Evolutionary conservation across 35 echinoderm and acorn worm genomes (phyloP).

Genomic region (Apostichopus parvimensis): DNA sequence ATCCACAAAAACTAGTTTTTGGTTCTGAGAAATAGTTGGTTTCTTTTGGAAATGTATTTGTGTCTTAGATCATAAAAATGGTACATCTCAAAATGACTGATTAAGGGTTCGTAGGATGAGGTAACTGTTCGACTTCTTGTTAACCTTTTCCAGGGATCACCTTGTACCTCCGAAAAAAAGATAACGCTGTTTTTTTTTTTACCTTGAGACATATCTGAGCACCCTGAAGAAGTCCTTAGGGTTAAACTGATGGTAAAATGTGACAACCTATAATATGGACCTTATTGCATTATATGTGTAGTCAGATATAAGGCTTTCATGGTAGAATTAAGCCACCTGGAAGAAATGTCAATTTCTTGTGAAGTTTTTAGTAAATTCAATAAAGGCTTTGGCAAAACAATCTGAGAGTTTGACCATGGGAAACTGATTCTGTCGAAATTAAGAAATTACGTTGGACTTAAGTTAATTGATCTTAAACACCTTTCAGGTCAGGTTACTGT

Average conservation of each 20-base stretch:
- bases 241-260: neutral
- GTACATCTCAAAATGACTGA: no score
- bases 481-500: neutral
- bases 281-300: neutral
- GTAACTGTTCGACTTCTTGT: no score
- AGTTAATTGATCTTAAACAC: neutral
- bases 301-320: neutral
- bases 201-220: neutral
- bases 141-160: no score
- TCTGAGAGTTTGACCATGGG: neutral
- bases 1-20: no score
- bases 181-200: neutral
- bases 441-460: neutral
- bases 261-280: neutral
- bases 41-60: no score
- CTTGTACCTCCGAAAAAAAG: neutral
- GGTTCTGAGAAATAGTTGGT: no score
- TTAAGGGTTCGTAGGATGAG: no score
- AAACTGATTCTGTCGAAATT: neutral
- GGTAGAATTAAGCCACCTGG: neutral
- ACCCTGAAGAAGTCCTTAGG: neutral
- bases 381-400: neutral
- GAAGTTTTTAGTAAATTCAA: neutral
- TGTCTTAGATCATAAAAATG: no score
- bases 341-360: neutral